Base-by-base conservation (phyloP, 2,888 invertebrate genomes). In the Tetramorium bicarinatum region DNA sequence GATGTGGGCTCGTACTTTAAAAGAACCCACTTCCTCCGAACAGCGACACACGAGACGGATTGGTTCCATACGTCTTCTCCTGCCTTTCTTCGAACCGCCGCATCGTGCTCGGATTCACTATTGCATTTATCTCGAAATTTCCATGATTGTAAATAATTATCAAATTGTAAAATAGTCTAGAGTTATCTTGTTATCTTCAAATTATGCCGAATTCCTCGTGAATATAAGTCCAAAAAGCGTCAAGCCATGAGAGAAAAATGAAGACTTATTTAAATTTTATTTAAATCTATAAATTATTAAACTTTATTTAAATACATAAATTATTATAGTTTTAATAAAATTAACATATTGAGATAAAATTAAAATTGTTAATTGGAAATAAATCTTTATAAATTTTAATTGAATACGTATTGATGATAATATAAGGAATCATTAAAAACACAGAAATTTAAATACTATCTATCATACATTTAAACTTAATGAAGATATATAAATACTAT, bases 11-110 rank as follows among this genome's bases (percentile, higher is more conserved):
- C 82, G 80, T 67, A 66, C 66, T 79, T 66, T 64, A 82, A 89
- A 89, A 87, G 89, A 89, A 88, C 88, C 90, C 91, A 92, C 92
- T 92, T 92, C 92, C 92, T 92, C 87, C 89, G 87, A 64, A 82
- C 74, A 54, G 72, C 69, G 83, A 84, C 74, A 85, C 84, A 76
- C 84, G 92, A 92, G 90, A 90, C 87, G 87, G 85, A 84, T 88
- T 87, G 82, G 88, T 84, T 89, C 88, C 81, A 81, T 69, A 77
- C 77, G 77, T 79, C 84, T 76, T 72, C 79, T n/a, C 62, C 4
- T 34, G 29, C 64, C 21, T 72, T 80, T 80, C 77, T 80, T 80
- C 79, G 59, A 47, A 59, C 72, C 59, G 69, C 66, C 69, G 67
- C 13, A 21, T 52, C 75, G 44, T 29, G 34, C 56, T 56, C 56